Evolutionary conservation across 2,113 vertebrate genomes (phyloP), one percentile per base, ranked within the genome.

Genomic region (Pachycephala philippinensis): DNA sequence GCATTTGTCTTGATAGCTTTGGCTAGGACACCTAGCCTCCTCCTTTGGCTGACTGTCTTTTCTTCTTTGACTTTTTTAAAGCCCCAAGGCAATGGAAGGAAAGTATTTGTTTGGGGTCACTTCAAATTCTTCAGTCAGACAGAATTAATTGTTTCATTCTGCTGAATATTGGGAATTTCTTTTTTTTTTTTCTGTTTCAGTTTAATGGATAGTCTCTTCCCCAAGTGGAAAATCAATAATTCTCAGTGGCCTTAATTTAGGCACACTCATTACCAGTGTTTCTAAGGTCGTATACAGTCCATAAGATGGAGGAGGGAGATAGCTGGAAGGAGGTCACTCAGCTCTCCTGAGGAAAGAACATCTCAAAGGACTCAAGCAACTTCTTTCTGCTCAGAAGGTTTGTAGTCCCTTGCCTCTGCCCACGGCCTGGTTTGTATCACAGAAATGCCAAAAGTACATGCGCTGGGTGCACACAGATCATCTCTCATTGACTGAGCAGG

Each of bases 141-240:
- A 84, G 65, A 91, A 87, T 84, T 44, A 80, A 86, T 89, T 63
- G 30, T 64, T 91, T 87, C 35, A 54, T 95, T 93, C 57, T 89
- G 40, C 35, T 91, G 57, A 93, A 79, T 91, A 91, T 61, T 64
- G 24, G 30, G 33, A 60, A 8, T 39, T 66, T n/a, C 7, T n/a
- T 22, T 52, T 87, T 42, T 87, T 42, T 21, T 18, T 82, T 95
- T 49, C 65, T 89, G 35, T 93, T 84, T 93, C 40, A 52, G 23
- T 81, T 84, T 84, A 91, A 56, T 40, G 70, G 57, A 66, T 30
- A 53, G n/a, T 44, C 44, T 91, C 40, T 39, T 69, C 47, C 27
- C 23, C 33, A 84, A 74, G 26, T 30, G 37, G 21, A 84, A 87
- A 89, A 82, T 84, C 77, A 89, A 6, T 89, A 78, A 75, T 78